Evolutionary conservation across 2,113 vertebrate species (phyloP).

Genomic region (Eptatretus burgeri): DNA sequence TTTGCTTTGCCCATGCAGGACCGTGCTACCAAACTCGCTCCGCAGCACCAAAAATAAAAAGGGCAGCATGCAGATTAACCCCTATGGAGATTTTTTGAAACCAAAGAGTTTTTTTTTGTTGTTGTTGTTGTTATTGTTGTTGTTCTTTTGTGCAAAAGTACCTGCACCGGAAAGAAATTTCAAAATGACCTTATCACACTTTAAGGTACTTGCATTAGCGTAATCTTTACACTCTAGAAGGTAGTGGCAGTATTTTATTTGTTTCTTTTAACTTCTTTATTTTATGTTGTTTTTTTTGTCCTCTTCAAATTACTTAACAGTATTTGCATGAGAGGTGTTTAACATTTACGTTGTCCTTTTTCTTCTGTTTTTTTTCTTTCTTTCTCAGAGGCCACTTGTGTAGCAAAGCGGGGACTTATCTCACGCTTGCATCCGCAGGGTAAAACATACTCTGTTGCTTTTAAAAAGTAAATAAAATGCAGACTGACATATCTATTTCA

Average conservation of each 20-base stretch:
- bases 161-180: neutral
- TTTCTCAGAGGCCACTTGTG: too few species aligned
- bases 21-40: neutral
- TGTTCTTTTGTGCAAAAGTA: conserved; percentile 1
- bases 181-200: neutral
- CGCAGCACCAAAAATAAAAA: neutral
- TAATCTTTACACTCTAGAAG: neutral
- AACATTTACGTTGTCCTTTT: too few species aligned
- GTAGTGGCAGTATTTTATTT: neutral
- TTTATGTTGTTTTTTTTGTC: neutral
- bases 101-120: conserved; percentile 2
- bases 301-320: neutral
- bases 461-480: too few species aligned
- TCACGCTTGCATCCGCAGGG: too few species aligned
- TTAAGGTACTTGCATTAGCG: neutral
- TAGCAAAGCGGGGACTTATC: too few species aligned
- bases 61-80: neutral
- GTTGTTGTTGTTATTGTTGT: conserved; percentile 1
- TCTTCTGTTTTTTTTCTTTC: too few species aligned
- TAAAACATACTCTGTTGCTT: too few species aligned
- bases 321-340: too few species aligned
- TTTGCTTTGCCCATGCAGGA: neutral
- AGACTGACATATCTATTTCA: too few species aligned
- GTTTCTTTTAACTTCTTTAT: neutral
- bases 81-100: neutral